Percentiles rank a stretch among this genome's conserved stretches.
Evolutionary conservation across 2,113 vertebrate genomes (phyloP).

Genomic region (Perognathus longimembris): DNA sequence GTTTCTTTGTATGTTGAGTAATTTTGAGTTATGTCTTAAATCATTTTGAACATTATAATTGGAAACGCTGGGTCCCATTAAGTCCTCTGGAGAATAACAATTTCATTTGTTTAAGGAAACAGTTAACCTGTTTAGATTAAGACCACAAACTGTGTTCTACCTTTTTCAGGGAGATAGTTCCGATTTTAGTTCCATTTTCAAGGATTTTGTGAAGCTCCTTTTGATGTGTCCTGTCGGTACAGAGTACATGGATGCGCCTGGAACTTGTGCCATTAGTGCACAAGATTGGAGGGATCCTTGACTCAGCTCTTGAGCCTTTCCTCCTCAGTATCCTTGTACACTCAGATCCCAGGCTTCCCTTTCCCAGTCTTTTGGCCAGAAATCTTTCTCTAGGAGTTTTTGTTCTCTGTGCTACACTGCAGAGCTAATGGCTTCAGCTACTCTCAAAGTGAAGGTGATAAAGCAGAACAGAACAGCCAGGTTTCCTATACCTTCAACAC

Average conservation of each 20-base stretch:
- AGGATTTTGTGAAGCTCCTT: constrained; percentile 13
- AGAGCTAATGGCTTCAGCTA: no score
- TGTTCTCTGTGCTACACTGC: no score
- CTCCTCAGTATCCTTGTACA: neutral
- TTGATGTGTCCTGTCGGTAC: neutral
- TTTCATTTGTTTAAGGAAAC: constrained; percentile 29
- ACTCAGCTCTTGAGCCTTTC: neutral
- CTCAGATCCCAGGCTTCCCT: neutral
- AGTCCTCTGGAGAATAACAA: neutral
- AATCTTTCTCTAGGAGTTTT: neutral
- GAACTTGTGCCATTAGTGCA: neutral
- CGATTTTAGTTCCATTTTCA: constrained; percentile 19
- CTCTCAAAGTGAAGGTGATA: no score
- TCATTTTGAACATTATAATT: constrained; percentile 26
- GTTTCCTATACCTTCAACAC: no score
- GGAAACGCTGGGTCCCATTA: neutral
- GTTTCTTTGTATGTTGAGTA: constrained; percentile 2
- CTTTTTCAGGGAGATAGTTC: constrained; percentile 30
- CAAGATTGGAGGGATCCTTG: neutral
- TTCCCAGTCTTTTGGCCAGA: neutral
- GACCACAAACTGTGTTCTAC: neutral
- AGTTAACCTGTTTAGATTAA: neutral
- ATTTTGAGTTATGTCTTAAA: neutral
- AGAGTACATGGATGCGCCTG: neutral
- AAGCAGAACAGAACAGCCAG: no score